Base-by-base conservation (phyloP, 2,888 invertebrate species). In the Meiosimyza platycephala region DNA sequence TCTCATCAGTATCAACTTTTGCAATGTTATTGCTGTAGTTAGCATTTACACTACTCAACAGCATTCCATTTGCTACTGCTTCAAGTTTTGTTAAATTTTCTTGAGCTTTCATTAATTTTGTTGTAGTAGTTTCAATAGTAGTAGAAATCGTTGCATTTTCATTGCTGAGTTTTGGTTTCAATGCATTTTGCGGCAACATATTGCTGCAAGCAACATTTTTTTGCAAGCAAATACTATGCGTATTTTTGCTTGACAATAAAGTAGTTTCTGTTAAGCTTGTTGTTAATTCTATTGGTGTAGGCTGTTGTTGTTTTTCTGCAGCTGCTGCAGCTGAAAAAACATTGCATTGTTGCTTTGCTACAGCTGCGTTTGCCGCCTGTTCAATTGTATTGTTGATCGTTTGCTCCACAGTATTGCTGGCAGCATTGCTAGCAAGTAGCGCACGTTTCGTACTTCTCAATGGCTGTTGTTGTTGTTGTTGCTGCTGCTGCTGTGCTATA, bases 401-500 rank as follows among this genome's bases (percentile, higher is more conserved):
- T 52, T 74, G 66, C 52, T 66, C 67, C 72, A 72, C 55, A 66
- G 22, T 59, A 48, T 28, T 66, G 67, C 68, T 40, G 71, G 57
- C n/a, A 67, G 51, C 71, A 65, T 64, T 73, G 65, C 66, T 62
- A 51, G 52, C 47, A 28, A 7, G 28, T 65, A 63, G 40, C 28
- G 59, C 13, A 62, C 51, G 60, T 69, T 48, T 33, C 71, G 22
- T 74, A 75, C 50, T 72, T 71, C 71, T 18, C 60, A 60, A 54
- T 51, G 59, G 70, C 51, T 65, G 65, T 5, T 71, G 72, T 13
- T 71, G 72, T 13, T 75, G 72, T 13, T 73, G 71, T 63, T 75
- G 62, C 74, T 76, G 72, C 55, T 75, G 76, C 67, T 75, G 74
- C 64, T 76, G 70, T 72, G 72, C 16, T 62, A 22, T 60, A 47